Evolutionary conservation across 2,797 vertebrate species (phyloP), one percentile per base, ranked within the genome.

Genomic region (Aulostomus chinensis): DNA sequence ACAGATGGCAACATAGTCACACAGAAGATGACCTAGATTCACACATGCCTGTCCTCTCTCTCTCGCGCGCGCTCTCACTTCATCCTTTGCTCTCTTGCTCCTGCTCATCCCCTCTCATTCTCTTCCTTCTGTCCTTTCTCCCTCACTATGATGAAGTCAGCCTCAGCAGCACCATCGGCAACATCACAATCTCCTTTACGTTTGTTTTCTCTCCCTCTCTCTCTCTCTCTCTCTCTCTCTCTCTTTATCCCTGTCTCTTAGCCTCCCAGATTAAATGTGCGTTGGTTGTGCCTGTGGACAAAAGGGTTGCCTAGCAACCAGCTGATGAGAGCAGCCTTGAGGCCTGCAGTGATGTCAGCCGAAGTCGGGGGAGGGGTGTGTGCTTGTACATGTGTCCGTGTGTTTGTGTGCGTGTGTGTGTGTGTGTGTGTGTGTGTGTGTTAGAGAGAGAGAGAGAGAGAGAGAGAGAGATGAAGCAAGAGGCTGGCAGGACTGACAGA

Each of bases 241-340:
- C n/a, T 48, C 45, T 70, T 41, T 21, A 14, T 67, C 20, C 26
- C 16, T 9, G 14, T 85, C 52, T 81, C 43, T 66, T 43, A 52
- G 74, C 71, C 71, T 73, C 64, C 59, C 76, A 80, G 81, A 87
- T 85, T 83, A 88, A 83, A 78, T 56, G 70, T 85, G 80, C 14
- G 61, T 83, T 80, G 45, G 65, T 76, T 86, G 84, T 63, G 64
- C 78, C 85, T 73, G 53, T 87, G 88, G 90, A 86, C 78, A 73
- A 62, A 34, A 70, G 2, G 55, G 91, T 92, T 86, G 81, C 82
- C 56, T 86, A 85, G 92, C 90, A 93, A 87, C 91, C 0, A 12
- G 38, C 66, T 42, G 67, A 85, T 84, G 83, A 78, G 78, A 26
- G 83, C 77, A 84, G 66, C 69, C 87, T 41, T 65, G 60, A 73